Conservation (phyloP, 2,888 invertebrate species). For the Camponotus fellah region DNA sequence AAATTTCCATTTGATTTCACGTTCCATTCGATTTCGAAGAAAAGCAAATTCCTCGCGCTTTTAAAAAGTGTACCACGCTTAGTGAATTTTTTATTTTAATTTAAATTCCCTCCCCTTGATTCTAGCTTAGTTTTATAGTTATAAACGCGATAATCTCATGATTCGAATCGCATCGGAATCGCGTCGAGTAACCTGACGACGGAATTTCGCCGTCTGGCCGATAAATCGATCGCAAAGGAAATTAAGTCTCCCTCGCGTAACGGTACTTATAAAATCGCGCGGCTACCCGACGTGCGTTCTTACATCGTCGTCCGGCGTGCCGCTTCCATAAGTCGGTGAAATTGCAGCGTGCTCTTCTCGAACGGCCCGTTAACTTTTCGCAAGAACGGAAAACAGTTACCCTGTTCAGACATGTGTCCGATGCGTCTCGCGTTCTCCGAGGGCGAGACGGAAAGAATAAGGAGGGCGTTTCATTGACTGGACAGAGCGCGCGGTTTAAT, state of each 20-base stretch:
- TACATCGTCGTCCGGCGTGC: constrained; percentile 48
- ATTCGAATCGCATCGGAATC: neutral
- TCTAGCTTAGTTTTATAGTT: neutral
- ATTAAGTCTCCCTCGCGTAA: constrained; percentile 71
- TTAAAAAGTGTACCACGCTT: neutral
- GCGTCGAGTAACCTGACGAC: constrained; percentile 4
- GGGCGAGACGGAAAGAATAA: constrained; percentile 56
- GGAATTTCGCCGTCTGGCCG: constrained; percentile 38
- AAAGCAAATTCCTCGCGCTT: neutral
- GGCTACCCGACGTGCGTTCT: constrained; percentile 65
- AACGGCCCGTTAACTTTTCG: constrained; percentile 80
- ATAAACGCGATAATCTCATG: neutral
- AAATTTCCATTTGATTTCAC: neutral
- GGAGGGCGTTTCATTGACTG: constrained; percentile 74
- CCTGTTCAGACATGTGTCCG: constrained; percentile 77
- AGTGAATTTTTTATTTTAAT: neutral
- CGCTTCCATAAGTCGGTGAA: constrained; percentile 69
- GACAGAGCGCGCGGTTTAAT: constrained; percentile 60
- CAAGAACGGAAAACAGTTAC: constrained; percentile 83
- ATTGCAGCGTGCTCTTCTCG: constrained; percentile 61
- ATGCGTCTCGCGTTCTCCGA: constrained; percentile 47
- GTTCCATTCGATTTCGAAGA: neutral
- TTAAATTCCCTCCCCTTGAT: neutral
- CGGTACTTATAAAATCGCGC: constrained; percentile 73
- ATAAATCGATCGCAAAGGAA: constrained; percentile 69